Conservation (phyloP, 2,888 invertebrate genomes). For the Cosmopolites sordidus region DNA sequence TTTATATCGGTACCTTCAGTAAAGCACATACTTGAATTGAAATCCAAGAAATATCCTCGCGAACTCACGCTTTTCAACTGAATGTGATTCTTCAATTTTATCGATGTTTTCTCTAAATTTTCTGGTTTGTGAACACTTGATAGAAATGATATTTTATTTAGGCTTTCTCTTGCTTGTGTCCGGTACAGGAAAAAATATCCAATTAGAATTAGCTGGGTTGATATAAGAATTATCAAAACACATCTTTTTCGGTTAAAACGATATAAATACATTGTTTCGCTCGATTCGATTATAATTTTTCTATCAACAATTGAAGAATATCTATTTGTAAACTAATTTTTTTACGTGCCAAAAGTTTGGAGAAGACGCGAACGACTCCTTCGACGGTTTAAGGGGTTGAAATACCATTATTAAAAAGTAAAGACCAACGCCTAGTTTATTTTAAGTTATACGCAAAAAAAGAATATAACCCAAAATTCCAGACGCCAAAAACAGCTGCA, state of each 20-base stretch:
- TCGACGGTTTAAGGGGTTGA: not conserved
- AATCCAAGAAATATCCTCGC: slow-evolving; percentile 40
- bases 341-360: not conserved
- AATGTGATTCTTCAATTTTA: not conserved
- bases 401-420: not conserved
- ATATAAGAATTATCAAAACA: slow-evolving; percentile 11
- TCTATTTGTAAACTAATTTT: too few species aligned
- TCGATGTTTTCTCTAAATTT: not conserved
- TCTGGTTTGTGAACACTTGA: not conserved
- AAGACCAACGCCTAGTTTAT: slow-evolving; percentile 11
- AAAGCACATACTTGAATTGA: slow-evolving; percentile 48
- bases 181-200: slow-evolving; percentile 17
- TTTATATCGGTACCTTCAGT: slow-evolving; percentile 46
- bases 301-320: too few species aligned
- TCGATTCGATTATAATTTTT: too few species aligned
- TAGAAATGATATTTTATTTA: slow-evolving; percentile 21
- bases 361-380: not conserved
- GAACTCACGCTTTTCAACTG: slow-evolving; percentile 14
- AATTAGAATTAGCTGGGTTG: slow-evolving; percentile 17
- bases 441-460: slow-evolving; percentile 4
- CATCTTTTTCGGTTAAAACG: slow-evolving; percentile 7
- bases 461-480: slow-evolving; percentile 1
- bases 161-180: slow-evolving; percentile 14
- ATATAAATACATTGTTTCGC: slow-evolving; percentile 15
- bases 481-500: not conserved